Percentiles rank a stretch among this genome's conserved stretches.
phyloP scores from a whole-genome alignment of 1,140 invertebrate species.

The Cylas formicarius region DNA sequence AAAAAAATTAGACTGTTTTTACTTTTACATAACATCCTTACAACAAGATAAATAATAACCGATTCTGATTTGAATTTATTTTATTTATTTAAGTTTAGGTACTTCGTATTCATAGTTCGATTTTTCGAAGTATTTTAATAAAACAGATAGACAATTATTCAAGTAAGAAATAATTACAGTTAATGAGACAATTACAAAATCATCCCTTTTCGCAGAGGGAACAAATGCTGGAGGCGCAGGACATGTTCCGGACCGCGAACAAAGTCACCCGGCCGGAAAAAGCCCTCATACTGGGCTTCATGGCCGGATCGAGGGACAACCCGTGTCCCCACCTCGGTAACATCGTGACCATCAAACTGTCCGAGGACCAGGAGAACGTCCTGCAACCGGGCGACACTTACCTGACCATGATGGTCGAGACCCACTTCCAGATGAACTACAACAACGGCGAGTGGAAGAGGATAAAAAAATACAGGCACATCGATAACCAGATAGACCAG shows the following conservation, averaged over 20 bases:
- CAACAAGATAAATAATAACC: not conserved
- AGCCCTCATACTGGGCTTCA: slow-evolving; percentile 94
- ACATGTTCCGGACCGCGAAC: slow-evolving; percentile 95
- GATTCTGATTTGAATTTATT: slow-evolving; percentile 1
- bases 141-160: too few relatives aligned
- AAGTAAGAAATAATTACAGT: too few relatives aligned
- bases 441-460: slow-evolving; percentile 89
- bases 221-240: slow-evolving; percentile 94
- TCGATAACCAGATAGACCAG: slow-evolving; percentile 49
- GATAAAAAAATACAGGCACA: slow-evolving; percentile 72
- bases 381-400: slow-evolving; percentile 65
- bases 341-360: slow-evolving; percentile 87
- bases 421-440: slow-evolving; percentile 96
- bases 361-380: slow-evolving; percentile 78
- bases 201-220: slow-evolving; percentile 59
- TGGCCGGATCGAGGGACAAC: slow-evolving; percentile 93
- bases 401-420: slow-evolving; percentile 75
- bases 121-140: too few relatives aligned
- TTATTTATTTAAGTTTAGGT: too few relatives aligned
- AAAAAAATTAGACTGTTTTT: too few relatives aligned
- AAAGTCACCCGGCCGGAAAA: slow-evolving; percentile 93
- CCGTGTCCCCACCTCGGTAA: slow-evolving; percentile 90
- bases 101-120: too few relatives aligned
- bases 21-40: not conserved
- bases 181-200: too few relatives aligned